Evolutionary conservation across 2,888 invertebrate species (phyloP), one percentile per base, ranked within the genome.

Genomic region (Andrena trimmerana): DNA sequence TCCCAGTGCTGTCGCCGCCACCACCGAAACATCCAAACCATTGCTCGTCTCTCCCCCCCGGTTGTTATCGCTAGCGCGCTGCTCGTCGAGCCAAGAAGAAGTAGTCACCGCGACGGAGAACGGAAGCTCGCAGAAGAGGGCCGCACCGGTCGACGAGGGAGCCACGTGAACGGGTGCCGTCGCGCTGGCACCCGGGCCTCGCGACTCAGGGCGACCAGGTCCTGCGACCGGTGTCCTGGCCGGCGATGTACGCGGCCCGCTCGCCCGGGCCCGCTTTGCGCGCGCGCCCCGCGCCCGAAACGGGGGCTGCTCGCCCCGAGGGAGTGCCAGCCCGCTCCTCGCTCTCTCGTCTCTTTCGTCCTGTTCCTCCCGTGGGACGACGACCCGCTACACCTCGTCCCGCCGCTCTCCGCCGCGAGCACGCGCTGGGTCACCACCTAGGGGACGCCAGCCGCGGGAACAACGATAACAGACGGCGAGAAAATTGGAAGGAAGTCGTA

Each of bases 41-140:
- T 91, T 90, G 90, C 90, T 92, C 92, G 90, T 91, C 92, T 91
- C 90, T 90, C 89, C 89, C 87, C 88, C 82, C 83, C 82, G 87
- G 82, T 86, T 87, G 84, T 84, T 86, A 86, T 88, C 83, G 82
- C 79, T 75, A 88, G 80, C 68, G 83, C 85, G 79, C 74, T 82
- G 75, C 79, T 88, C 84, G 83, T 78, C 83, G 84, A 81, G 79
- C 65, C 75, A 75, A 76, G 71, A 76, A 29, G 76, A 2, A 69
- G 68, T 52, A 81, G 67, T 76, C 83, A 74, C 63, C 62, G 72
- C 54, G 36, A 68, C 50, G 63, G 78, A 8, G 60, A 81, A 60
- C 70, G 77, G 33, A 31, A 77, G n/a, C 42, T 13, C 48, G 29
- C 59, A 29, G 62, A 66, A 16, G 48, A 72, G 24, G n/a, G 65